Conservation (phyloP, 2,113 vertebrate species). For the Ceuthmochares aereus region DNA sequence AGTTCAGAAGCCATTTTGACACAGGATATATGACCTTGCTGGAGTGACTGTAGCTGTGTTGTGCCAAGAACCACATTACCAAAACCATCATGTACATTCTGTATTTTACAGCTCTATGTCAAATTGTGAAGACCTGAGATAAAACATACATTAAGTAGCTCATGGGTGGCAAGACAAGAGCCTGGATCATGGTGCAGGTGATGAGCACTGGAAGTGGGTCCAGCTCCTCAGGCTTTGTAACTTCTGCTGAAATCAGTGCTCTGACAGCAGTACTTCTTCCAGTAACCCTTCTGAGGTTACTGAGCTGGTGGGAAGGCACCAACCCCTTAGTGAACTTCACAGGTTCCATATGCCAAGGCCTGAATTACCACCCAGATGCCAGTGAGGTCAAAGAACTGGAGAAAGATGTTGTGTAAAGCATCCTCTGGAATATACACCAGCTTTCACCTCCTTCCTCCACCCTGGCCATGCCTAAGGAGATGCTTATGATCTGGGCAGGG, state of each 20-base stretch:
- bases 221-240: neutral
- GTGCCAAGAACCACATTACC: neutral
- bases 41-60: neutral
- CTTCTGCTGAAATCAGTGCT: neutral
- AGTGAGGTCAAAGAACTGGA: neutral
- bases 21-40: neutral
- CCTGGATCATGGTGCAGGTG: neutral
- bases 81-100: fast-evolving
- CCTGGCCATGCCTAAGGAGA: neutral
- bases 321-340: neutral
- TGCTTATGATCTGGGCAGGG: neutral
- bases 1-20: neutral
- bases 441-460: neutral
- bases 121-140: neutral
- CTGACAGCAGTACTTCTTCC: neutral
- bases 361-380: neutral
- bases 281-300: neutral
- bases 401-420: neutral
- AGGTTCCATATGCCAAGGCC: neutral
- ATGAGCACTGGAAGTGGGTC: neutral
- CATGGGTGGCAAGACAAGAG: neutral
- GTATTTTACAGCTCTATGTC: neutral
- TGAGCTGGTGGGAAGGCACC: neutral
- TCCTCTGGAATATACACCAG: neutral
- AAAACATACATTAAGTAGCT: neutral